Evolutionary conservation across 2,888 invertebrate genomes (phyloP).

Genomic region (Patella depressa): DNA sequence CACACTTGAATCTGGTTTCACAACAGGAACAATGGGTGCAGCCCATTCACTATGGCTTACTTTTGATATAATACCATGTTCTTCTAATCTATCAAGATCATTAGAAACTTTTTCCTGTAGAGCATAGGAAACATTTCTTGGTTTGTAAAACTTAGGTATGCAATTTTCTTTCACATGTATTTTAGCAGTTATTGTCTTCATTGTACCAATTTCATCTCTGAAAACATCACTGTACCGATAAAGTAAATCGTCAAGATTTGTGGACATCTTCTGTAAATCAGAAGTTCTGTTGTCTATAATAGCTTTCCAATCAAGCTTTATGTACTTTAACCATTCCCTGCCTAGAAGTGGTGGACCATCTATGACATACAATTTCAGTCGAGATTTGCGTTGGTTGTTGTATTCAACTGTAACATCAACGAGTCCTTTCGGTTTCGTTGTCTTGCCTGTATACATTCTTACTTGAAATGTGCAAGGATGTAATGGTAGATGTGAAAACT

Average conservation of each 20-base stretch:
- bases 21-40: constrained; percentile 23
- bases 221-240: background rate
- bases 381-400: too few relatives aligned
- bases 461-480: background rate
- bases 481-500: background rate
- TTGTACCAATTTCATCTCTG: background rate
- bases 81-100: too few relatives aligned
- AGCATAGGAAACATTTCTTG: background rate
- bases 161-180: background rate
- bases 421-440: too few relatives aligned
- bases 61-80: too few relatives aligned
- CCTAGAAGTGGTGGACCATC: constrained; percentile 14
- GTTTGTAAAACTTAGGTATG: background rate
- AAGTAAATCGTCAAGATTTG: too few relatives aligned
- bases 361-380: too few relatives aligned
- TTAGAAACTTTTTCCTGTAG: background rate
- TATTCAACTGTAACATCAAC: too few relatives aligned
- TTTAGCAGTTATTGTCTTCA: background rate
- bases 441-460: too few relatives aligned
- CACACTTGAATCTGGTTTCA: constrained; percentile 28
- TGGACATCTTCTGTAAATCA: too few relatives aligned
- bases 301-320: constrained; percentile 3
- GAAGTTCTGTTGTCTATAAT: background rate
- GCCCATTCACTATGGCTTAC: too few relatives aligned
- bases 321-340: constrained; percentile 11